Evolutionary conservation across 2,888 invertebrate genomes (phyloP).

Genomic region (Drosophila suboccidentalis): DNA sequence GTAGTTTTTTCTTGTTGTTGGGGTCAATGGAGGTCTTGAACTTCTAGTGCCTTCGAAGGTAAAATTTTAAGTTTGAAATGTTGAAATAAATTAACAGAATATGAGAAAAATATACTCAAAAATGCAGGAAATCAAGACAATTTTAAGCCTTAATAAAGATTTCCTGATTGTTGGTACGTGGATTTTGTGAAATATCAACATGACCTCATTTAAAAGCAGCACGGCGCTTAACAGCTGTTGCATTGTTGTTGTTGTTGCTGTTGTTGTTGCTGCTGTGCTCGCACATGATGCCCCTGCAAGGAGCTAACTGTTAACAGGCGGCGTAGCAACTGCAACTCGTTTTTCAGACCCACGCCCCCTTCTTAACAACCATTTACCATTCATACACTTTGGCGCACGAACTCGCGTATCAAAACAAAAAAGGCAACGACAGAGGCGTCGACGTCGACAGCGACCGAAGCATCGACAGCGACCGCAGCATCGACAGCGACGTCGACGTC

Average conservation of each 20-base stretch:
- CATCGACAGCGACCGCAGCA: slow-evolving; percentile 21
- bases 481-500: slow-evolving; percentile 14
- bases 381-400: slow-evolving; percentile 66
- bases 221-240: slow-evolving; percentile 50
- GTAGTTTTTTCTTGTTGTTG: slow-evolving; percentile 6
- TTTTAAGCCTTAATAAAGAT: neutral
- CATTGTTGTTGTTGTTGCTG: slow-evolving; percentile 26
- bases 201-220: slow-evolving; percentile 24
- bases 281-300: slow-evolving; percentile 41
- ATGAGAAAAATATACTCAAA: neutral
- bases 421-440: slow-evolving; percentile 44
- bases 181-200: slow-evolving; percentile 11
- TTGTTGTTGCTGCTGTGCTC: slow-evolving; percentile 37
- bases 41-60: slow-evolving; percentile 12
- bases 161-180: slow-evolving; percentile 12
- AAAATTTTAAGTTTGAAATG: neutral
- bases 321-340: slow-evolving; percentile 49
- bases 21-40: slow-evolving; percentile 20
- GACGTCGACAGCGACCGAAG: slow-evolving; percentile 7
- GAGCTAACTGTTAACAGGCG: slow-evolving; percentile 46
- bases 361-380: slow-evolving; percentile 33
- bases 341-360: slow-evolving; percentile 42
- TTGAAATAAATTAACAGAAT: neutral
- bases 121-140: neutral
- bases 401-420: slow-evolving; percentile 73